A percentile compares a stretch with the other conserved stretches of the same genome.
Evolutionary conservation across 2,888 invertebrate species (phyloP).

Genomic region (Pollenia amentaria): DNA sequence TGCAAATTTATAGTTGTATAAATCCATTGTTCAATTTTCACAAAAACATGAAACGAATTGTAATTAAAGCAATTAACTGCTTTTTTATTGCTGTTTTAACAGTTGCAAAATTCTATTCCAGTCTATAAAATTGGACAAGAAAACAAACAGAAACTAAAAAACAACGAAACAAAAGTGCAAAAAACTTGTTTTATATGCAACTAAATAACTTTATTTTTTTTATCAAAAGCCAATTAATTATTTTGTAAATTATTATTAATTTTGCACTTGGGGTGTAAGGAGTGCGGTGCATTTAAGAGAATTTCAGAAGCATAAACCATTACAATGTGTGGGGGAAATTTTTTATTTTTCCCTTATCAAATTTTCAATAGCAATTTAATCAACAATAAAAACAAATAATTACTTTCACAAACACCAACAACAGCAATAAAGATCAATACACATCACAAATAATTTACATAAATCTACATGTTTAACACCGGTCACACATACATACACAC

Average conservation of each 20-base stretch:
- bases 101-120: slow-evolving; percentile 23
- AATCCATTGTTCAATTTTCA: slow-evolving; percentile 21
- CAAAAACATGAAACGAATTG: slow-evolving; percentile 3
- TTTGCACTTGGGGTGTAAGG: not conserved
- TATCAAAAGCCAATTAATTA: slow-evolving; percentile 60
- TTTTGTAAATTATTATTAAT: slow-evolving; percentile 51
- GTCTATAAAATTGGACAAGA: slow-evolving; percentile 10
- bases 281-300: not conserved
- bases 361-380: slow-evolving; percentile 64
- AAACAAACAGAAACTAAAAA: slow-evolving; percentile 16
- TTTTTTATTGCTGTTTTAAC: not conserved
- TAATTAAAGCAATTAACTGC: slow-evolving; percentile 46
- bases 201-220: slow-evolving; percentile 54
- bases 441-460: slow-evolving; percentile 12
- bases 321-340: slow-evolving; percentile 21
- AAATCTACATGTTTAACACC: slow-evolving; percentile 17
- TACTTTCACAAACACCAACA: slow-evolving; percentile 26
- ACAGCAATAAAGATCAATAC: slow-evolving; percentile 6
- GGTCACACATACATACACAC: not conserved
- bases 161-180: slow-evolving; percentile 29
- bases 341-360: slow-evolving; percentile 61
- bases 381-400: slow-evolving; percentile 57
- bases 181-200: slow-evolving; percentile 33
- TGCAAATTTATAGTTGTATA: slow-evolving; percentile 31
- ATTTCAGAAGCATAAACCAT: not conserved